These are phyloP conservation scores for Pegea sp. DNA, from an alignment of 23 tunicate species.

Conservation along the genomic window DNA sequence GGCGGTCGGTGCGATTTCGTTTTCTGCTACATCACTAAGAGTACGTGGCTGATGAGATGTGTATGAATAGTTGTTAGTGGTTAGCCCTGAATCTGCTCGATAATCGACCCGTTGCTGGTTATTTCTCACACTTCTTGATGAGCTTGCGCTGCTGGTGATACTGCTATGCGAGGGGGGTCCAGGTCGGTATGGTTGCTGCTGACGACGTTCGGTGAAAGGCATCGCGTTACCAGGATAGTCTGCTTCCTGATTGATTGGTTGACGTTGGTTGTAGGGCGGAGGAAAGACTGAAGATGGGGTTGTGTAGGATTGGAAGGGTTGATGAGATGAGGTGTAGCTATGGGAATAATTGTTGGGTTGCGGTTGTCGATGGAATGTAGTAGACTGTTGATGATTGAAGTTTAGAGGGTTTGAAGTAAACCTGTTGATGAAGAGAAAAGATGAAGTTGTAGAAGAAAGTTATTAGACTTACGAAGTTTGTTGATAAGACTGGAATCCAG, in stretches of 20 bases:
- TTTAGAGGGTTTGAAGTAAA: too few species aligned
- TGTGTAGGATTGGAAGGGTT: neutral
- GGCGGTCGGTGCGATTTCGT: constrained; percentile 17
- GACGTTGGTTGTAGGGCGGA: neutral
- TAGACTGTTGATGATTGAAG: too few species aligned
- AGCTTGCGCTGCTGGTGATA: constrained; percentile 33
- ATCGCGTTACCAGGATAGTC: too few species aligned
- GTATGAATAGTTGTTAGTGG: neutral
- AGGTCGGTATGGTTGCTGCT: constrained; percentile 12
- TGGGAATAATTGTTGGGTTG: neutral
- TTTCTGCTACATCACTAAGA: constrained; percentile 57
- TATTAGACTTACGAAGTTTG: too few species aligned
- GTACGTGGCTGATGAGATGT: constrained; percentile 17
- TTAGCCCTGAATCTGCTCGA: neutral
- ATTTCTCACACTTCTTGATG: constrained; percentile 15
- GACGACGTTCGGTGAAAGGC: too few species aligned
- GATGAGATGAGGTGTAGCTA: neutral
- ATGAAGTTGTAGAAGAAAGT: too few species aligned
- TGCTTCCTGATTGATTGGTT: too few species aligned
- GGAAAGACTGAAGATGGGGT: neutral
- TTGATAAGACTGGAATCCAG: too few species aligned
- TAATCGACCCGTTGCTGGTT: neutral
- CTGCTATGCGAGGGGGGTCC: constrained; percentile 76
- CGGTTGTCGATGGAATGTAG: too few species aligned
- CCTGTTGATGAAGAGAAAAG: neutral